phyloP scores from a whole-genome alignment of 2,888 invertebrate genomes.

The Diarsia brunnea region DNA sequence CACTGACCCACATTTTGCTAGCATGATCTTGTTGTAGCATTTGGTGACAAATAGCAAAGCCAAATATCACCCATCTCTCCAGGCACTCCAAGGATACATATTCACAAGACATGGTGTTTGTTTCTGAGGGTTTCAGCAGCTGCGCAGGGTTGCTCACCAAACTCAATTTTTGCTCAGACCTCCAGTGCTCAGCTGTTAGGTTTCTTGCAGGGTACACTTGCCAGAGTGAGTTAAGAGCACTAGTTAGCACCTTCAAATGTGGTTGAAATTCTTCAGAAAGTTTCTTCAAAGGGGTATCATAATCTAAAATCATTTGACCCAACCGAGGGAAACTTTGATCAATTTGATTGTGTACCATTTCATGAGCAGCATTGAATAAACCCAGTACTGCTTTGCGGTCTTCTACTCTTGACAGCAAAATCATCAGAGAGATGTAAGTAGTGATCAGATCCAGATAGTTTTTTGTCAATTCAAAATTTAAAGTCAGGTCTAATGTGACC shows the following conservation, averaged over 20 bases:
- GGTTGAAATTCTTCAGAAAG: constrained; percentile 99
- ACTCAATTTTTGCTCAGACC: constrained; percentile 97
- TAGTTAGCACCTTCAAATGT: constrained; percentile 96
- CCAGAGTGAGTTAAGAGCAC: constrained; percentile 96
- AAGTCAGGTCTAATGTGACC: constrained; percentile 97
- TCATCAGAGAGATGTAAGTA: constrained; percentile 98
- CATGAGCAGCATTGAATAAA: constrained; percentile 99
- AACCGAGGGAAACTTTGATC: constrained; percentile 98
- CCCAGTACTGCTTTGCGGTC: constrained; percentile 99
- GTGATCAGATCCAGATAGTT: constrained; percentile 98
- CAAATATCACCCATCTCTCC: constrained; percentile 99
- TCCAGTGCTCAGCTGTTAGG: constrained; percentile 98
- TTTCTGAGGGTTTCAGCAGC: constrained; percentile 97
- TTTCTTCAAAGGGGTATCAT: constrained; percentile 98
- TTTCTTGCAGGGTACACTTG: constrained; percentile 97
- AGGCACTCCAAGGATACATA: constrained; percentile 98
- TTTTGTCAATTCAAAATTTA: constrained; percentile 99
- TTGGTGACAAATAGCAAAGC: constrained; percentile 97
- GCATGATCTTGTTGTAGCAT: constrained; percentile 96
- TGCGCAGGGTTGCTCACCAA: constrained; percentile 98
- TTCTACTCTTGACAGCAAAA: constrained; percentile 98
- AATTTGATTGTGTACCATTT: constrained; percentile 97
- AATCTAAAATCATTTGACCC: constrained; percentile 99
- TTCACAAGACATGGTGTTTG: constrained; percentile 99
- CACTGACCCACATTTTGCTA: constrained; percentile 97